phyloP scores from a whole-genome alignment of 2,113 vertebrate species.

The Narcine bancroftii region DNA sequence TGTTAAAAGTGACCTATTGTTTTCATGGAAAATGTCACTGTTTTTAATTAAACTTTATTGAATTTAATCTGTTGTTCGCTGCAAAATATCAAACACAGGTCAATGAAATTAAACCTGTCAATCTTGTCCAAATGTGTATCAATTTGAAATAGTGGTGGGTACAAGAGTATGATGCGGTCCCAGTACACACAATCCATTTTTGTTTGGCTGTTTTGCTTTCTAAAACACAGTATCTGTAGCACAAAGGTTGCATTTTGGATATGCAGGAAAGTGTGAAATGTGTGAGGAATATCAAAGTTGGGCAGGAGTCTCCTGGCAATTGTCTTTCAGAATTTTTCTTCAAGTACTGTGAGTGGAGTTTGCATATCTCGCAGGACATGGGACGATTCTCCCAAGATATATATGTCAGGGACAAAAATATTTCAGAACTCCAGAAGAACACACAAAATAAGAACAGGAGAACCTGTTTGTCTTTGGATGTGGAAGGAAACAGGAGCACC shows the following conservation, averaged over 20 bases:
- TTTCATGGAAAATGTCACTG: background rate
- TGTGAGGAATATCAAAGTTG: background rate
- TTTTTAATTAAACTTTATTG: constrained; percentile 13
- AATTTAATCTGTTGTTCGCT: background rate
- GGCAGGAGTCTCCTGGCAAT: background rate
- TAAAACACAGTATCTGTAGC: background rate
- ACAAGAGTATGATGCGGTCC: background rate
- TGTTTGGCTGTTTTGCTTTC: background rate
- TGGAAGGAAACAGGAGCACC: too few species aligned
- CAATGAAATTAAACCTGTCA: background rate
- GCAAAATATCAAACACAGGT: background rate
- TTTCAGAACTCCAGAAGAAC: too few species aligned
- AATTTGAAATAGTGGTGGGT: background rate
- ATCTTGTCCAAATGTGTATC: background rate
- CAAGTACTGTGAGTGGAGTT: background rate
- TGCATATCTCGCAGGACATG: background rate
- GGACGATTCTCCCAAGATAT: background rate
- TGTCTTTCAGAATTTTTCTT: background rate
- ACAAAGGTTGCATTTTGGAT: background rate
- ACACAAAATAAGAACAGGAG: too few species aligned
- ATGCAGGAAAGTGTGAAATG: background rate
- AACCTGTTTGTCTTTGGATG: too few species aligned
- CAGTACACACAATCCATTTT: background rate
- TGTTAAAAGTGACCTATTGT: background rate
- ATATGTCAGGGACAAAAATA: too few species aligned